Evolutionary conservation across 2,797 vertebrate genomes (phyloP).

Genomic region (Chromis chromis): DNA sequence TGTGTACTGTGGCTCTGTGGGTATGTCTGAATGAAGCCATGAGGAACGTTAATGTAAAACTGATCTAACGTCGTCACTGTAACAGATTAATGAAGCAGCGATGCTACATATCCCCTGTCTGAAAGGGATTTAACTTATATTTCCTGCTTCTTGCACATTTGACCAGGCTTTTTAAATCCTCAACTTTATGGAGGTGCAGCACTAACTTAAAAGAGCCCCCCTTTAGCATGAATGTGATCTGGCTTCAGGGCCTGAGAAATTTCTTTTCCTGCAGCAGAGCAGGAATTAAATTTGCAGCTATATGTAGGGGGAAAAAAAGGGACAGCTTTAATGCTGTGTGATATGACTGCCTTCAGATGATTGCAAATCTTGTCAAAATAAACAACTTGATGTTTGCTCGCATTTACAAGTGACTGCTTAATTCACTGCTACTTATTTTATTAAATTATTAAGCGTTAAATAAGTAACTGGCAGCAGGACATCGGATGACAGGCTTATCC

Average conservation of each 20-base stretch:
- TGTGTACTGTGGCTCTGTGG: too few species aligned
- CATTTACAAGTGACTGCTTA: not conserved
- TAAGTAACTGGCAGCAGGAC: not conserved
- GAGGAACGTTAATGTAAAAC: too few species aligned
- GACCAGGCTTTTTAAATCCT: not conserved
- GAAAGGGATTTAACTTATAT: too few species aligned
- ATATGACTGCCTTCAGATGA: not conserved
- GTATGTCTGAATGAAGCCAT: too few species aligned
- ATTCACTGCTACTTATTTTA: not conserved
- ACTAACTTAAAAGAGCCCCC: too few species aligned
- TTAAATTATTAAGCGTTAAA: conserved; percentile 15
- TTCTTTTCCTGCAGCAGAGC: not conserved
- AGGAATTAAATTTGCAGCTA: not conserved
- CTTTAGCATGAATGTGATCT: too few species aligned
- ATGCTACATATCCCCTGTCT: too few species aligned
- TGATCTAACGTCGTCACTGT: too few species aligned
- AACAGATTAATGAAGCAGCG: too few species aligned
- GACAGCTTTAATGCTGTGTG: not conserved
- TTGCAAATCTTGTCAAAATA: not conserved
- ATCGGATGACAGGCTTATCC: conserved; percentile 10
- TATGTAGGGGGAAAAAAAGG: not conserved
- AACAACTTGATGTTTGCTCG: not conserved
- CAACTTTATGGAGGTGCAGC: too few species aligned
- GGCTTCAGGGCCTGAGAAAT: not conserved
- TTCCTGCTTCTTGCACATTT: too few species aligned